Conservation (phyloP, 2,797 vertebrate genomes). For the Salmo trutta region DNA sequence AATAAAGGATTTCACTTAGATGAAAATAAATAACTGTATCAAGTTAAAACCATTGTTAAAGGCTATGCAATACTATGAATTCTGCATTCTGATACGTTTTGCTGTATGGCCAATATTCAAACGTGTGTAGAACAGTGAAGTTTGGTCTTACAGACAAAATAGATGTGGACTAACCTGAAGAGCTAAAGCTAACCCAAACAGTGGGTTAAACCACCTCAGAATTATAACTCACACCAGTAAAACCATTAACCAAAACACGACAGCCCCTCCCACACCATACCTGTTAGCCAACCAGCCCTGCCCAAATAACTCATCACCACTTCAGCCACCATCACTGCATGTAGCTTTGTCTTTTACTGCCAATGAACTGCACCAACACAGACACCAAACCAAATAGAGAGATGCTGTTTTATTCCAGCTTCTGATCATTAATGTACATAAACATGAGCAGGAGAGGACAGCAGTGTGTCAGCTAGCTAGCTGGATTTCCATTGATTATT, state of each 20-base stretch:
- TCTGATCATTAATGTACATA: conserved; percentile 86
- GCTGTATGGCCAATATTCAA: neutral
- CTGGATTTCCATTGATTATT: too few relatives aligned
- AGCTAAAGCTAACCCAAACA: neutral
- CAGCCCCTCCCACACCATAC: neutral
- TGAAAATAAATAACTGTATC: neutral
- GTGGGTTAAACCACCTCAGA: neutral
- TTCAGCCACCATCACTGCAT: conserved; percentile 79
- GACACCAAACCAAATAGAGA: neutral
- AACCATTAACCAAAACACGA: neutral
- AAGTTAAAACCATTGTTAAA: neutral
- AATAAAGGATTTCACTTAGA: too few relatives aligned
- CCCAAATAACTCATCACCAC: conserved; percentile 75
- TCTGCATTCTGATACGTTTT: neutral
- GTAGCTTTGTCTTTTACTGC: conserved; percentile 76
- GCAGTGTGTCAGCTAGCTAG: conserved; percentile 35
- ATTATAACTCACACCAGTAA: neutral
- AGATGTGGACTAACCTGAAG: neutral
- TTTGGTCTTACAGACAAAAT: neutral
- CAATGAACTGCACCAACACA: conserved; percentile 70
- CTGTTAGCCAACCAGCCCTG: neutral
- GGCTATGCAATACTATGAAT: neutral
- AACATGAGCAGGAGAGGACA: conserved; percentile 74
- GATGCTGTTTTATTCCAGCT: conserved; percentile 67
- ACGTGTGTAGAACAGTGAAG: neutral